Evolutionary conservation across 2,797 vertebrate species (phyloP).

Genomic region (Brachymystax lenok): DNA sequence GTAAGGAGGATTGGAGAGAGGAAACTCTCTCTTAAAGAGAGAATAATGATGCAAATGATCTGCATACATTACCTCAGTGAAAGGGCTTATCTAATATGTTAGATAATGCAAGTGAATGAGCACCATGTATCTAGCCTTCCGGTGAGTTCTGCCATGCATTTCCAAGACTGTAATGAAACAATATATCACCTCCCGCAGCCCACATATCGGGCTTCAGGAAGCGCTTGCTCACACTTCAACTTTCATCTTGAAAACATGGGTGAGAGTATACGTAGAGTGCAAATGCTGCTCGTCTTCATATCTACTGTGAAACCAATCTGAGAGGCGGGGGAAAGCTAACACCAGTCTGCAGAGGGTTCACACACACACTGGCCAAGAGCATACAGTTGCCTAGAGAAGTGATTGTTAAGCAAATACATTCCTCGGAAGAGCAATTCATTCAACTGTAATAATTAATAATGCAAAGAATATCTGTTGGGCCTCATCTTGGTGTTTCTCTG

Average conservation of each 20-base stretch:
- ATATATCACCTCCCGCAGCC: constrained; percentile 43
- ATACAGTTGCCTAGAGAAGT: not conserved
- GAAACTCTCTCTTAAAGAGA: not conserved
- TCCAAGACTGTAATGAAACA: constrained; percentile 45
- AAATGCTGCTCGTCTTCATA: constrained; percentile 31
- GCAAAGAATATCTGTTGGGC: not conserved
- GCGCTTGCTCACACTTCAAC: constrained; percentile 35
- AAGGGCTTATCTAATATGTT: constrained; percentile 34
- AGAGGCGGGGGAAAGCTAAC: constrained; percentile 5
- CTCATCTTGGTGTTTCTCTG: not conserved
- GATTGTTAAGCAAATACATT: constrained; percentile 1
- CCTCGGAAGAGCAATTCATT: not conserved
- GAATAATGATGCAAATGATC: constrained; percentile 17
- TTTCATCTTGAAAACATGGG: constrained; percentile 40
- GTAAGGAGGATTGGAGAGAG: not conserved
- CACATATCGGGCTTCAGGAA: constrained; percentile 24
- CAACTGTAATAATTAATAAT: not conserved
- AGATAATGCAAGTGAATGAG: constrained; percentile 44
- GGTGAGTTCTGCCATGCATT: constrained; percentile 29
- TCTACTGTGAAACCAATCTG: constrained; percentile 20
- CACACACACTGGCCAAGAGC: not conserved
- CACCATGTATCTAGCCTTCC: constrained; percentile 16
- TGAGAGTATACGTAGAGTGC: constrained; percentile 41
- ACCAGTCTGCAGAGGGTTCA: not conserved
- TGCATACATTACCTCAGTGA: constrained; percentile 12